Evolutionary conservation across 2,113 vertebrate species (phyloP).

Genomic region (Podarcis muralis): DNA sequence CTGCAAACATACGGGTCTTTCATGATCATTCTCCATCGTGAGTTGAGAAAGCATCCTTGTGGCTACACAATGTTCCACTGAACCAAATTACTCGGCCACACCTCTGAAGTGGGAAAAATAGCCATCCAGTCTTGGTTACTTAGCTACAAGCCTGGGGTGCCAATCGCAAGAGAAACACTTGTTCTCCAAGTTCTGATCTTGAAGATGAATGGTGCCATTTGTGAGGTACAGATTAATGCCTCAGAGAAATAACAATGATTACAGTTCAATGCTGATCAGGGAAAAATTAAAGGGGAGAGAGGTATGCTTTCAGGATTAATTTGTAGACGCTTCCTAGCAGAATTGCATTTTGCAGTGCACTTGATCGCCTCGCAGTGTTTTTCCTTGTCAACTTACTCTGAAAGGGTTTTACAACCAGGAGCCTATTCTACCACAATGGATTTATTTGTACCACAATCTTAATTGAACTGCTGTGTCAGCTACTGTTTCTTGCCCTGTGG

Average conservation of each 20-base stretch:
- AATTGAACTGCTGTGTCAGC: conserved; percentile 44
- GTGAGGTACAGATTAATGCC: background rate
- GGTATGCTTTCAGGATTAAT: conserved; percentile 6
- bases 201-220: background rate
- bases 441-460: conserved; percentile 49
- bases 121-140: background rate
- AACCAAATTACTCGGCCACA: background rate
- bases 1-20: background rate
- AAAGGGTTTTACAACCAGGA: conserved; percentile 40
- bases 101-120: background rate
- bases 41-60: background rate
- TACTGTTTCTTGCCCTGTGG: conserved; percentile 27
- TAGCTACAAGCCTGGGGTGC: background rate
- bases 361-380: conserved; percentile 23
- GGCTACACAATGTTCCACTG: background rate
- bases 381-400: conserved; percentile 31
- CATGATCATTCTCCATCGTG: background rate
- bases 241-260: background rate
- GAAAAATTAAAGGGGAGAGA: background rate
- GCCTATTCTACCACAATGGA: conserved; percentile 11
- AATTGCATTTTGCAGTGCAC: conserved; percentile 19
- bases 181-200: background rate
- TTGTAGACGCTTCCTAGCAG: background rate
- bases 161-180: background rate
- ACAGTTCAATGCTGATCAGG: background rate